Evolutionary conservation across 2,888 invertebrate species (phyloP).

Genomic region (Seira musarum): DNA sequence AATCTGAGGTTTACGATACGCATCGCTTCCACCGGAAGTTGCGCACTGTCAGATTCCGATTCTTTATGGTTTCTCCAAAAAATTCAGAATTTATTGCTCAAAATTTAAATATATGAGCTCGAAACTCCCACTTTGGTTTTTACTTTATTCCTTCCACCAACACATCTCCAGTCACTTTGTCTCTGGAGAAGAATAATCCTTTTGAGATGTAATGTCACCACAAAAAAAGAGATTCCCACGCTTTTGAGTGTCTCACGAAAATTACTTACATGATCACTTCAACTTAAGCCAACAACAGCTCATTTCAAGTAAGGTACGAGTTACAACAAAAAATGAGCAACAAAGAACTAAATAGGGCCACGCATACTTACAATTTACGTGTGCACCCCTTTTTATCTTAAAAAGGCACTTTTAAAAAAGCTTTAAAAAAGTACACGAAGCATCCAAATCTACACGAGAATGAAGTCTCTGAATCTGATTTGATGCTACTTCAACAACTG

Average conservation of each 20-base stretch:
- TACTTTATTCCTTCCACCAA: not conserved
- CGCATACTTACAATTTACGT: not conserved
- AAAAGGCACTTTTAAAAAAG: not conserved
- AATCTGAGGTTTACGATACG: not conserved
- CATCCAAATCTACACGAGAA: not conserved
- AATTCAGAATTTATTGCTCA: not conserved
- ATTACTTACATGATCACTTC: not conserved
- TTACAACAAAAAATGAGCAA: not conserved
- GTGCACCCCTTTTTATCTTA: not conserved
- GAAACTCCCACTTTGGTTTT: no score
- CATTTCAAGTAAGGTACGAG: not conserved
- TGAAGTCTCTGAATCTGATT: not conserved
- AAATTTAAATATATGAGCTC: no score
- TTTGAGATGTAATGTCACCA: not conserved
- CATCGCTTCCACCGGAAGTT: constrained; percentile 13
- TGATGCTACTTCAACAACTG: not conserved
- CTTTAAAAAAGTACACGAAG: no score
- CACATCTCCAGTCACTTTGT: not conserved
- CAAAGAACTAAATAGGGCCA: not conserved
- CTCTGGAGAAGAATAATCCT: not conserved
- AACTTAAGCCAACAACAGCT: not conserved
- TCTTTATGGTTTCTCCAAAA: constrained; percentile 12
- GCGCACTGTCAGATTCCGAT: constrained; percentile 1
- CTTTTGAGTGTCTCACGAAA: not conserved
- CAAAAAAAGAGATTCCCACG: not conserved